A percentile compares a stretch with the other conserved stretches of the same genome.
Conservation (phyloP, 2,797 vertebrate species). For the Spinus pinus region DNA sequence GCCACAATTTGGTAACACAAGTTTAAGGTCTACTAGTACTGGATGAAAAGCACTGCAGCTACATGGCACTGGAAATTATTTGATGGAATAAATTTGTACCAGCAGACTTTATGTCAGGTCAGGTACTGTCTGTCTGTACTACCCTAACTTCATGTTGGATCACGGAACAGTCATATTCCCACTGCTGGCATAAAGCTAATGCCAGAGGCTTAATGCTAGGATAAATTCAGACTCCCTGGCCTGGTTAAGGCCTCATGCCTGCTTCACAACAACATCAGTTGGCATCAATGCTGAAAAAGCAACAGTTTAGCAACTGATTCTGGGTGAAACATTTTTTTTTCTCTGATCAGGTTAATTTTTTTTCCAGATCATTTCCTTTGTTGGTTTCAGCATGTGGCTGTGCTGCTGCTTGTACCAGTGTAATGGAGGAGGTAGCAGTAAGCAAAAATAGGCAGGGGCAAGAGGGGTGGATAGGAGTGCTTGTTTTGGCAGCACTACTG, state of each 20-base stretch:
- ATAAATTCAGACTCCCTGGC: background rate
- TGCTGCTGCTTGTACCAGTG: background rate
- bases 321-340: background rate
- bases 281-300: background rate
- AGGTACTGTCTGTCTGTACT: background rate
- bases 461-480: background rate
- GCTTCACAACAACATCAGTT: background rate
- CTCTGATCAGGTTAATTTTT: background rate
- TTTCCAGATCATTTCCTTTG: slow-evolving; percentile 15
- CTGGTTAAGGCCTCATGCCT: background rate
- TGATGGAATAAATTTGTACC: background rate
- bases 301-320: background rate
- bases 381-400: background rate
- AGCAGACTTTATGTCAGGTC: background rate
- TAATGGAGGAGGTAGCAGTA: background rate
- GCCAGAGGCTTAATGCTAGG: background rate
- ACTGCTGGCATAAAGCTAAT: background rate
- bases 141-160: background rate
- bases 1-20: background rate
- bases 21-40: background rate
- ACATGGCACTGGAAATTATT: background rate
- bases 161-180: background rate
- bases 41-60: background rate
- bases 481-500: background rate
- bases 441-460: background rate